A percentile compares a stretch with the other conserved stretches of the same genome.
These are phyloP conservation scores for Trichoplusia ni DNA, from an alignment of 1,140 invertebrate species.

Conservation along the genomic window DNA sequence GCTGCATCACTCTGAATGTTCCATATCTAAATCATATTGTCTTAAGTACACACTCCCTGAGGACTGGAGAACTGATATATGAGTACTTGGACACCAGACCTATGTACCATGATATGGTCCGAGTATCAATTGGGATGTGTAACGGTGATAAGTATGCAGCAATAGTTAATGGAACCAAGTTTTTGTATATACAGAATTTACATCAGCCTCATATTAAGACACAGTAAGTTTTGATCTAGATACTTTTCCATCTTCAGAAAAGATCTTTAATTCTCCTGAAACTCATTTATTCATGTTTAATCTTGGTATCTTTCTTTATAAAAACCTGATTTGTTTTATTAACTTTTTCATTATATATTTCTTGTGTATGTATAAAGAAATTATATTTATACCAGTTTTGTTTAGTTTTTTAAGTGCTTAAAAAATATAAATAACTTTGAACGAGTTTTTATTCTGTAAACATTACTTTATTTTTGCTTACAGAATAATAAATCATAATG, in stretches of 20 bases:
- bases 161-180: constrained; percentile 63
- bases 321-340: too few relatives aligned
- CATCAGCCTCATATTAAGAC: constrained; percentile 53
- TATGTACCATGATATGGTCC: constrained; percentile 51
- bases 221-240: constrained; percentile 57
- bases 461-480: constrained; percentile 28
- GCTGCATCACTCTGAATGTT: constrained; percentile 54
- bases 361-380: too few relatives aligned
- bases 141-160: constrained; percentile 67
- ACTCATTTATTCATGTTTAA: too few relatives aligned
- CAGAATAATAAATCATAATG: constrained; percentile 57
- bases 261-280: too few relatives aligned
- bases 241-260: too few relatives aligned
- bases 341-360: too few relatives aligned
- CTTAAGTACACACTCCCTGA: constrained; percentile 52
- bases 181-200: constrained; percentile 63
- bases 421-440: too few relatives aligned
- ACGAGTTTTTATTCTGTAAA: not conserved
- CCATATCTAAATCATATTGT: constrained; percentile 31
- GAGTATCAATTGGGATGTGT: constrained; percentile 63
- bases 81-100: constrained; percentile 45
- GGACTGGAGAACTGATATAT: constrained; percentile 56
- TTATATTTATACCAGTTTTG: too few relatives aligned
- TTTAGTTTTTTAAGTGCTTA: too few relatives aligned
- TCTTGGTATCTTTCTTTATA: too few relatives aligned